phyloP scores from a whole-genome alignment of 2,797 vertebrate species.

The Falco columbarius region DNA sequence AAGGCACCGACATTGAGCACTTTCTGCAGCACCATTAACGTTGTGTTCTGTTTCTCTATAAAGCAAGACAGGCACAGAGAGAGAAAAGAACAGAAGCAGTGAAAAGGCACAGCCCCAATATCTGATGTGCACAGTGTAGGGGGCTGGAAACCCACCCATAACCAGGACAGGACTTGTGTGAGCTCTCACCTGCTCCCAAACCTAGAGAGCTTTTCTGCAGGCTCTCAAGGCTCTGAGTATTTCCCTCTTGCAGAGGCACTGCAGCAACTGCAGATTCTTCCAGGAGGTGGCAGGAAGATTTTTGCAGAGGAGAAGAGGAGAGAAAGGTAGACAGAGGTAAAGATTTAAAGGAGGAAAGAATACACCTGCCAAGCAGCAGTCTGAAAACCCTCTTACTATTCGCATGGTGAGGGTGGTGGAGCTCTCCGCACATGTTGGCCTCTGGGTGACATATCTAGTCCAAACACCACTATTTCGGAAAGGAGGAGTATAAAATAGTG shows the following conservation, averaged over 20 bases:
- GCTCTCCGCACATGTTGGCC: neutral
- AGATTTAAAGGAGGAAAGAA: neutral
- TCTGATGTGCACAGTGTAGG: neutral
- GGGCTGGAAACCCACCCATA: neutral
- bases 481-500: neutral
- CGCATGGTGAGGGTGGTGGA: neutral
- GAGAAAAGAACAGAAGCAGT: neutral
- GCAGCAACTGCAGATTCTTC: constrained; percentile 42
- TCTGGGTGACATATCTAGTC: neutral
- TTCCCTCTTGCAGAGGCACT: neutral
- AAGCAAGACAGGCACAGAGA: neutral
- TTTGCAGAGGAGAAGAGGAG: neutral
- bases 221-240: neutral
- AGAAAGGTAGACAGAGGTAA: neutral
- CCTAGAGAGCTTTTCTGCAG: neutral
- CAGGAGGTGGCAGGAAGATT: constrained; percentile 60
- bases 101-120: neutral
- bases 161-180: neutral
- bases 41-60: neutral
- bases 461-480: rapidly evolving
- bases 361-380: neutral
- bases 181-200: neutral
- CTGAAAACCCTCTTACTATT: neutral
- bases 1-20: neutral
- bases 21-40: neutral